phyloP scores from a whole-genome alignment of 2,797 vertebrate species.

The Phataginus tetradactyla region DNA sequence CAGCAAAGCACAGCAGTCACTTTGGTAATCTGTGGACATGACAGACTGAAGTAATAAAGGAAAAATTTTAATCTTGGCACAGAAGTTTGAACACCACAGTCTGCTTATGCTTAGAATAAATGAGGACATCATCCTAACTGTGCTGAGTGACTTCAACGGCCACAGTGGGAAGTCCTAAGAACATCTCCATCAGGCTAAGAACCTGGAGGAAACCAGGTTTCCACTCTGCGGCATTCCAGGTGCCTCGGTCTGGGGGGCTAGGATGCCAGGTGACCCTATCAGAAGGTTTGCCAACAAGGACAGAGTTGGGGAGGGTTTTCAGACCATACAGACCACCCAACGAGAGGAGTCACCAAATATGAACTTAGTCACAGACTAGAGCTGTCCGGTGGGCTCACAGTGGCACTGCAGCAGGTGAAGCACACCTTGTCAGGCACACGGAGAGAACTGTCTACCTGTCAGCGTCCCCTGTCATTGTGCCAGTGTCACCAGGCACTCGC shows the following conservation, averaged over 20 bases:
- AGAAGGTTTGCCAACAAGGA: slow-evolving; percentile 1
- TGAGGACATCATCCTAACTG: neutral
- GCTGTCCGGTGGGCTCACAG: slow-evolving; percentile 69
- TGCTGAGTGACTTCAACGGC: neutral
- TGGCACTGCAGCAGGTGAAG: slow-evolving; percentile 60
- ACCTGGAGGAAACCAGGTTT: neutral
- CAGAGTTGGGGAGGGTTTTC: neutral
- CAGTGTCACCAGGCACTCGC: neutral
- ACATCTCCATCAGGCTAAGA: neutral
- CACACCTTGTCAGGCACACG: slow-evolving; percentile 64
- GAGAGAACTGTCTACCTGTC: slow-evolving; percentile 62
- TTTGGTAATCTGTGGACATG: neutral
- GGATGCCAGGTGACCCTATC: neutral
- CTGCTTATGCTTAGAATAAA: neutral
- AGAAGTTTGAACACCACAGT: neutral
- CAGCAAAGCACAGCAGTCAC: neutral
- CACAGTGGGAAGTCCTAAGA: neutral
- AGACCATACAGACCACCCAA: neutral
- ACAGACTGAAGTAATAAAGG: neutral
- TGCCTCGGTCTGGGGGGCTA: neutral
- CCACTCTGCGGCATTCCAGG: neutral
- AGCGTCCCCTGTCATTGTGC: slow-evolving; percentile 46
- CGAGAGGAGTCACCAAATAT: neutral
- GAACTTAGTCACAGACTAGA: slow-evolving; percentile 67
- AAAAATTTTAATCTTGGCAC: neutral